Evolutionary conservation across 2,888 invertebrate species (phyloP), one percentile per base, ranked within the genome.

Genomic region (Apamea monoglypha): DNA sequence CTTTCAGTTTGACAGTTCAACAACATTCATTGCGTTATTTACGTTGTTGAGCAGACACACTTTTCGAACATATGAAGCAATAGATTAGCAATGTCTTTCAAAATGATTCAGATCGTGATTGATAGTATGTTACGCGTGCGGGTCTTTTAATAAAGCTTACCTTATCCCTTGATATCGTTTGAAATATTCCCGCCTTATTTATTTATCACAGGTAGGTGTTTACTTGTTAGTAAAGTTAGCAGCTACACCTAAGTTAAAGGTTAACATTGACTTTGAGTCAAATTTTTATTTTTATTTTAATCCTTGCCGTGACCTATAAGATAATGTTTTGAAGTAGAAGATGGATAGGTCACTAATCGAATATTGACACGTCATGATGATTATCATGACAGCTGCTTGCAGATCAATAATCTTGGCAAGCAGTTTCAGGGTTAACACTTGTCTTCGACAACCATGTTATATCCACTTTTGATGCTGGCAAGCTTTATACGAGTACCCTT

Each of bases 291-390:
- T 56, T 10, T 1, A 29, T 61, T 29, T 18, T 32, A 56, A 56
- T 12, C 56, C 12, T 4, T n/a, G 25, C 25, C 14, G 32, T 67
- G 64, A 36, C 7, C 5, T 3, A 78, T 36, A 47, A 36, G 8
- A 80, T 7, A 36, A 36, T 50, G 79, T 50, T 79, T 32, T 80
- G 44, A n/a, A 29, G 63, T 29, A 36, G 10, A 18, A 80, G 25
- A 56, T 32, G n/a, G 10, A 68, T 44, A 68, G 16, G 7, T 10
- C n/a, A 36, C 1, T 29, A 14, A 21, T 36, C 44, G 36, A 66
- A 80, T 70, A 14, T 29, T 53, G 50, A 25, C 14, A 25, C 18
- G n/a, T 59, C 40, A 50, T 56, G 18, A 36, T 80, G 21, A 53
- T 59, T 50, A 50, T 8, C 14, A n/a, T n/a, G n/a, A 8, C 2